Evolutionary conservation across 2,113 vertebrate genomes (phyloP), one percentile per base, ranked within the genome.

Genomic region (Protobothrops flavoviridis): DNA sequence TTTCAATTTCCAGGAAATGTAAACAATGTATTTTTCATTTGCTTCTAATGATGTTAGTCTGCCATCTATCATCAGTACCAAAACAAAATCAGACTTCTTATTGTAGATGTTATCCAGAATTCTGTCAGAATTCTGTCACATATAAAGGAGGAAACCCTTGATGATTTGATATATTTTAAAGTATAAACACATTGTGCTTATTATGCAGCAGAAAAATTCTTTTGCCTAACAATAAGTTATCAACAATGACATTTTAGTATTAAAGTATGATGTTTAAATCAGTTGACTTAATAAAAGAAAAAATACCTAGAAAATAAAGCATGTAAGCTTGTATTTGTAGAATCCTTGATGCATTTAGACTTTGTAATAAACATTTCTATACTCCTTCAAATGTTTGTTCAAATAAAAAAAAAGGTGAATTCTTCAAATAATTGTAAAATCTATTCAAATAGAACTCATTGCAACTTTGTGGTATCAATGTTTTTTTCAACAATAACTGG

Each of bases 161-260:
- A 43, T 33, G 4, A 26, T 94, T 95, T 91, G 13, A 89, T 45
- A 1, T 45, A 56, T 93, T 95, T 95, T 74, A 87, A 10, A 55
- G 21, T 56, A 86, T 11, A 94, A 87, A 93, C 93, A 0, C 8
- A 6, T 94, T 7, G 59, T 20, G 90, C 90, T 93, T 81, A 90
- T 92, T 94, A 92, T 56, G 12, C 55, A 85, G 9, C 1, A 50
- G 64, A 0, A 92, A 90, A 20, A 6, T 33, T 4, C 0, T 45
- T 88, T 87, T 56, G 90, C 90, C 55, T 91, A 45, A 23, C 11
- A 48, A 69, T 93, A 87, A 59, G 29, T 89, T 5, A 56, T 23
- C 15, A 33, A 21, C 12, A 90, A 85, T 74, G 92, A 0, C n/a
- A 92, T 94, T 3, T 45, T 39, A 52, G 12, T 74, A 26, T 86